Base-by-base conservation (phyloP, 1,140 invertebrate genomes). In the Hypothenemus hampei region DNA sequence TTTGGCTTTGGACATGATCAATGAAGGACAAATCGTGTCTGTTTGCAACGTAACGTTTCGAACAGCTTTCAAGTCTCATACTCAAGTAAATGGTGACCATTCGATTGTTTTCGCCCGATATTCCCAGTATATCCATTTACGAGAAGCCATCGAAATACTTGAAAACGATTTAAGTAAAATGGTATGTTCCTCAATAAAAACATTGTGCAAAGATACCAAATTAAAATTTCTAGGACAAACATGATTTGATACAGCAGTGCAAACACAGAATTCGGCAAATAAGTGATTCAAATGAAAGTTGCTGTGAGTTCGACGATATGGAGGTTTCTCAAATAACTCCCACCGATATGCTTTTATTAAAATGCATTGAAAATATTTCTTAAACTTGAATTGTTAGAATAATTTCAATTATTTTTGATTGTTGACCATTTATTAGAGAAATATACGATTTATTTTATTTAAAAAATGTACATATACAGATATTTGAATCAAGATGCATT, bases 1-100 rank as follows among this genome's bases (percentile, higher is more conserved):
- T 63, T 79, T 81, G 1, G 80, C 77, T 46, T 69, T 80, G 47
- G 81, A 81, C 52, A 72, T 79, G 29, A 59, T 84, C 11, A 73
- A 76, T 13, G 68, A 71, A 4, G 80, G 81, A 1, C 73, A 79
- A 51, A 53, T 78, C n/a, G 56, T 86, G 0, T 73, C 77, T 1
- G 78, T 79, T 54, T 71, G 69, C 4, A 87, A 86, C 77, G 74
- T 86, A 44, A 39, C 57, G 24, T 59, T 63, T 35, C 46, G 41
- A 53, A 13, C 57, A 24, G 31, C 21, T 10, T 58, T 48, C 15
- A 22, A 54, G 6, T 45, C 45, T 31, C 62, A 65, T 57, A 54
- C 21, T 8, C 35, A 59, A 31, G 61, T 66, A 18, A 22, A 58
- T 21, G 68, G 59, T 3, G 67, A 69, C 59, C 62, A 66, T 45